These are phyloP conservation scores for Zootoca vivipara DNA, from an alignment of 2,113 vertebrate genomes.

Conservation along the genomic window DNA sequence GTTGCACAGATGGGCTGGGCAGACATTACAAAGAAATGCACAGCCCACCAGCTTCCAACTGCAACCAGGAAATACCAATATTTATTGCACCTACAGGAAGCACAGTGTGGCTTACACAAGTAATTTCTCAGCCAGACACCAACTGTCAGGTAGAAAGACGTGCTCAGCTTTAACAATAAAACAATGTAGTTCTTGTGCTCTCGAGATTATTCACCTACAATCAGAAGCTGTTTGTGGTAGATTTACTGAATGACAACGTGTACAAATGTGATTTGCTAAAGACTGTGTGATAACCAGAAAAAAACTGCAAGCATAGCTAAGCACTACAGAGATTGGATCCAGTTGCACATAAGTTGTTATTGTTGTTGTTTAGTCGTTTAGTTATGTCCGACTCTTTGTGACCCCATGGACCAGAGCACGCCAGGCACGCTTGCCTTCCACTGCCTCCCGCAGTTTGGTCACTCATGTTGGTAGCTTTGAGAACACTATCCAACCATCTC, in stretches of 20 bases:
- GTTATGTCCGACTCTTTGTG: too few relatives aligned
- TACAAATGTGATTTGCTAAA: background rate
- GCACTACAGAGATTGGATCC: background rate
- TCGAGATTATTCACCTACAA: background rate
- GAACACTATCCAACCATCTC: too few relatives aligned
- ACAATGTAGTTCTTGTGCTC: background rate
- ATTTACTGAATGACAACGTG: background rate
- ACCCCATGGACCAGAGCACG: too few relatives aligned
- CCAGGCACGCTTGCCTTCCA: too few relatives aligned
- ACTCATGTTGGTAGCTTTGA: too few relatives aligned
- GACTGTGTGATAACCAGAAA: background rate
- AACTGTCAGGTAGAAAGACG: background rate
- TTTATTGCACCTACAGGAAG: background rate
- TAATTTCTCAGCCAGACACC: background rate
- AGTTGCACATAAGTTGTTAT: background rate
- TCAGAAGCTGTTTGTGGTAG: too few relatives aligned
- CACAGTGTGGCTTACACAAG: background rate
- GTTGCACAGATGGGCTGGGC: background rate
- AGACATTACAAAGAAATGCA: background rate
- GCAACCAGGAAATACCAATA: background rate
- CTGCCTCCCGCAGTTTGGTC: too few relatives aligned
- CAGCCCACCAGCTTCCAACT: background rate
- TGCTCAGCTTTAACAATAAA: background rate
- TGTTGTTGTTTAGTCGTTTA: too few relatives aligned
- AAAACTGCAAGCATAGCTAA: background rate